phyloP scores from a whole-genome alignment of 2,888 invertebrate species.

The Harmothoe impar region DNA sequence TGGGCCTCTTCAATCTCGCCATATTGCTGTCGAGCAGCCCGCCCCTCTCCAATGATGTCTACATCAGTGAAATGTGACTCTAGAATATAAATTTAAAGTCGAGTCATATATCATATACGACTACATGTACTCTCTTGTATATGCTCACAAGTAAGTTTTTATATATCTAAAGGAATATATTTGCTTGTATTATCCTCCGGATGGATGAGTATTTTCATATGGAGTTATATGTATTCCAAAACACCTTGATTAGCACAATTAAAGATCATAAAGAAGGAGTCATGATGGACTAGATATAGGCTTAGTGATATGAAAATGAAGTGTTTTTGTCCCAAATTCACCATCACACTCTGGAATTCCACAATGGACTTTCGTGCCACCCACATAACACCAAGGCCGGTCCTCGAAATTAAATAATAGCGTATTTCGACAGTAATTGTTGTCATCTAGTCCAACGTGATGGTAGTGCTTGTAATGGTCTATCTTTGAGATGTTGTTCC shows the following conservation, averaged over 20 bases:
- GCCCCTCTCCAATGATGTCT: not conserved
- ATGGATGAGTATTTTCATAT: no score
- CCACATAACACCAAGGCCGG: constrained; percentile 35
- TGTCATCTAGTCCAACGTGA: constrained; percentile 47
- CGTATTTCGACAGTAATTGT: constrained; percentile 45
- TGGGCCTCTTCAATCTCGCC: constrained; percentile 36
- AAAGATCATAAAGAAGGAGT: no score
- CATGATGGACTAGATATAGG: no score
- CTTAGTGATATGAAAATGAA: no score
- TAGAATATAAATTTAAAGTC: not conserved
- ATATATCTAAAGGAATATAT: no score
- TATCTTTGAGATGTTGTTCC: constrained; percentile 44
- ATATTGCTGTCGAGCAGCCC: constrained; percentile 41
- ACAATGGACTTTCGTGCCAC: constrained; percentile 19
- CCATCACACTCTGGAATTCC: constrained; percentile 47
- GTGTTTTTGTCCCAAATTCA: not conserved
- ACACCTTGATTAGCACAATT: no score
- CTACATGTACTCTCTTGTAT: no score
- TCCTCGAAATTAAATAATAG: constrained; percentile 39
- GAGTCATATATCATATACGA: no score
- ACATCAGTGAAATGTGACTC: not conserved
- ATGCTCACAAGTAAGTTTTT: no score
- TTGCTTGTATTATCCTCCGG: no score
- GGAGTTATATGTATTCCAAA: no score
- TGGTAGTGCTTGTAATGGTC: constrained; percentile 59